These are phyloP conservation scores for Microdon myrmicae DNA, from an alignment of 2,888 invertebrate species.

Conservation along the genomic window DNA sequence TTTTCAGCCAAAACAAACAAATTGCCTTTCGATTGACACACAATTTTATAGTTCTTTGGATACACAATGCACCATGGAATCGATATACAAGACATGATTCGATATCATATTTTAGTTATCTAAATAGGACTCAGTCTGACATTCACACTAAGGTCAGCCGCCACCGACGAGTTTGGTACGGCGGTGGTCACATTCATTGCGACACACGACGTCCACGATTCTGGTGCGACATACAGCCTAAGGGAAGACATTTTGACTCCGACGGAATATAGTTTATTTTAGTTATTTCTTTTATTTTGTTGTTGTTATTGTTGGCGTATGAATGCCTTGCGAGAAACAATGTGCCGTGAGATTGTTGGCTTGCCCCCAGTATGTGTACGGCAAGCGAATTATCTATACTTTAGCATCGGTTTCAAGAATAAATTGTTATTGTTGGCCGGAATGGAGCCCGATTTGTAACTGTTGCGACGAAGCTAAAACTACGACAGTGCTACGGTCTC, in stretches of 20 bases:
- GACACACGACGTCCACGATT: slow-evolving; percentile 23
- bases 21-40: slow-evolving; percentile 6
- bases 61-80: slow-evolving; percentile 22
- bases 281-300: no score
- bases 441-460: no score
- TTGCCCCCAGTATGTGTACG: slow-evolving; percentile 32
- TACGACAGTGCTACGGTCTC: no score
- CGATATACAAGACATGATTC: slow-evolving; percentile 43
- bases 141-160: slow-evolving; percentile 47
- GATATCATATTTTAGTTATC: slow-evolving; percentile 47
- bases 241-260: slow-evolving; percentile 21
- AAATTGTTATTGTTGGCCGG: slow-evolving; percentile 1
- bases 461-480: no score
- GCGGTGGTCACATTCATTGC: slow-evolving; percentile 28
- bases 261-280: no score
- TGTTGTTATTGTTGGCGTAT: no score
- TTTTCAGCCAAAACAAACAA: not conserved
- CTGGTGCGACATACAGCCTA: slow-evolving; percentile 1
- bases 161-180: slow-evolving; percentile 1
- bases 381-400: slow-evolving; percentile 42
- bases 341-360: slow-evolving; percentile 25
- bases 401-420: slow-evolving; percentile 36
- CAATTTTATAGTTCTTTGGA: slow-evolving; percentile 21
- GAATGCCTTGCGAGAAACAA: slow-evolving; percentile 34
- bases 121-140: slow-evolving; percentile 47